These are phyloP conservation scores for Schizaphis graminum DNA, from an alignment of 2,888 invertebrate genomes.

Conservation along the genomic window DNA sequence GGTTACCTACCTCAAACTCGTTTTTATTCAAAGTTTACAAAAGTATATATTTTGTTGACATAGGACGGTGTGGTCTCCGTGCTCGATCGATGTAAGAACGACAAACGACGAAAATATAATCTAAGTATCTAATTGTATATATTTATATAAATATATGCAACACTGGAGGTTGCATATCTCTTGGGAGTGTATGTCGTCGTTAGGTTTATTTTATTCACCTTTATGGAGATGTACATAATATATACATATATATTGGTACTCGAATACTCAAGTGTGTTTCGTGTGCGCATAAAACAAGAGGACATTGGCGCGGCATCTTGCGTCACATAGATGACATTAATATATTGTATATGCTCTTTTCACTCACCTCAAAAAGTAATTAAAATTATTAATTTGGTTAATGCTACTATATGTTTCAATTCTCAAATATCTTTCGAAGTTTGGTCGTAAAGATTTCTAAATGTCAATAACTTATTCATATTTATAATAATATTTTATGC, in stretches of 20 bases:
- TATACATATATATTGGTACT: not conserved
- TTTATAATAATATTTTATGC: not conserved
- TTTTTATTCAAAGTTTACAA: not conserved
- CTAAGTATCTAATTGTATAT: not conserved
- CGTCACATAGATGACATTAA: not conserved
- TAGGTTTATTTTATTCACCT: slow-evolving; percentile 16
- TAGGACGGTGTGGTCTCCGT: not conserved
- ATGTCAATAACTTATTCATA: not conserved
- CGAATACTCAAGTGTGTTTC: not conserved
- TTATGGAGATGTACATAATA: not conserved
- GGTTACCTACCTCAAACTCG: not conserved
- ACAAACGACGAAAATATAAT: not conserved
- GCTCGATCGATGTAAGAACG: not conserved
- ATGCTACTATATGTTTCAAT: not conserved
- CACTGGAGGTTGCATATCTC: not conserved
- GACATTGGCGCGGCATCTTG: not conserved
- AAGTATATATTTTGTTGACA: slow-evolving; percentile 21
- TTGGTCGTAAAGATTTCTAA: not conserved
- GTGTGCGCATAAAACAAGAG: not conserved
- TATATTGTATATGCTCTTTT: not conserved
- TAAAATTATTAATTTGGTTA: not conserved
- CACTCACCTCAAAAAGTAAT: not conserved
- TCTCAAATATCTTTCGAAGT: not conserved
- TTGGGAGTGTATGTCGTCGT: not conserved
- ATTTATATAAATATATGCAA: not conserved